Base-by-base conservation (phyloP, 2,888 invertebrate genomes). In the Boloria selene region DNA sequence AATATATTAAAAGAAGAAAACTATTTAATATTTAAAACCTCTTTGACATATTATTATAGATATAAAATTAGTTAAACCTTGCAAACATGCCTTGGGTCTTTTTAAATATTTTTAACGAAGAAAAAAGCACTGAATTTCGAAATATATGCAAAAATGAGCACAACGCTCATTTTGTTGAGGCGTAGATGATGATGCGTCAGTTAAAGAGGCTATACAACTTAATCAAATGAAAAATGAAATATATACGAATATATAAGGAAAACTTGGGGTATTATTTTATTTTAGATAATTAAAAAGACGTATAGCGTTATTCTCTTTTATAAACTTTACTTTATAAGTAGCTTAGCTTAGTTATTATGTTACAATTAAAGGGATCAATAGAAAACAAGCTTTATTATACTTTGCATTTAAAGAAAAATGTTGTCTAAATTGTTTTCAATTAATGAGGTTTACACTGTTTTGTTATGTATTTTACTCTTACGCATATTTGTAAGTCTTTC, bases 111-210 rank as follows among this genome's bases (percentile, higher is more conserved):
- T 72, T 70, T 61, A 70, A 67, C 61, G 61, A 61, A 56, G 44
- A 61, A 66, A 68, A 72, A 63, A 69, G 61, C 65, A 59, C 51
- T 61, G 65, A 65, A 71, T 59, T 61, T 68, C 49, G 59, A 66
- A 65, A 69, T 69, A 64, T 66, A 66, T 66, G 64, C 58, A 17
- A 69, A 69, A 69, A 66, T 61, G 69, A 58, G 69, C 64, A 67
- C 66, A 61, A 58, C 69, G 61, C 56, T 69, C 64, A 61, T 69
- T 69, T 69, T 64, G 66, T 61, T 51, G 66, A 61, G 47, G 64
- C 56, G 69, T 69, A 64, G 58, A 69, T 69, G 68, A 69, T 63
- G 68, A 68, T 69, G 64, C 69, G 69, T 67, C 69, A 61, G 31
- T 66, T 69, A 69, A 69, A 63, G 69, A 69, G 64, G 69, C 64